phyloP scores from a whole-genome alignment of 1,140 invertebrate genomes.

The Cheumatopsyche charites region DNA sequence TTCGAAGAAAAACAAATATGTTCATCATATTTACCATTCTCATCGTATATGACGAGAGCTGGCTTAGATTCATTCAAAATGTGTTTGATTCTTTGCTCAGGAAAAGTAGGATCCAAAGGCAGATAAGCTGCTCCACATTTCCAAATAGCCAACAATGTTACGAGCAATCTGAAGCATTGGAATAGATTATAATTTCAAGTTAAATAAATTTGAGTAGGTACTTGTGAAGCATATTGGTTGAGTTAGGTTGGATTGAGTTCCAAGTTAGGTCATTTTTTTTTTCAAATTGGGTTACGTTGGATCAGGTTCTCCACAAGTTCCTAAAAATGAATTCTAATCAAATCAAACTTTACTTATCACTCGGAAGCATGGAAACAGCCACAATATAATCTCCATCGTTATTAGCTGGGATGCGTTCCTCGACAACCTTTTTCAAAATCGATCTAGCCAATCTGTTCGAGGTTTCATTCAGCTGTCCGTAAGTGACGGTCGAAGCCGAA shows the following conservation, averaged over 20 bases:
- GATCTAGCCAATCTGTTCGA: slow-evolving; percentile 67
- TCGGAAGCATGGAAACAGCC: slow-evolving; percentile 77
- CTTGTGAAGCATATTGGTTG: no score
- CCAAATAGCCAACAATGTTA: slow-evolving; percentile 73
- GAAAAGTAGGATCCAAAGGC: slow-evolving; percentile 79
- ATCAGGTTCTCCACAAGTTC: no score
- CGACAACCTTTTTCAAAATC: slow-evolving; percentile 56
- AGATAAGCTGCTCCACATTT: slow-evolving; percentile 84
- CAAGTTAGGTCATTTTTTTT: slow-evolving; percentile 7
- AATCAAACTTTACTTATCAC: slow-evolving; percentile 66
- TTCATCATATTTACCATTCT: slow-evolving; percentile 51
- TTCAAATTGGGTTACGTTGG: no score
- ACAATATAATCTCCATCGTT: slow-evolving; percentile 71
- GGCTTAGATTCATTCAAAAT: slow-evolving; percentile 79
- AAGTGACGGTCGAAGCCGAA: slow-evolving; percentile 58
- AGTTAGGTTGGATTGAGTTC: no score
- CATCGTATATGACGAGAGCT: slow-evolving; percentile 71
- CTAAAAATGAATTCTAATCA: no score
- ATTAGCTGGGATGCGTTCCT: slow-evolving; percentile 56
- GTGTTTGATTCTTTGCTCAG: slow-evolving; percentile 73
- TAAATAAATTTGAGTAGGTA: background rate
- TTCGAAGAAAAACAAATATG: background rate
- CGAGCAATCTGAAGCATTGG: slow-evolving; percentile 63
- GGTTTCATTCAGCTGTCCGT: slow-evolving; percentile 64
- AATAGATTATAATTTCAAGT: no score